Percentiles rank a stretch among this genome's conserved stretches.
These are phyloP conservation scores for Oxygymnocypris stewartii DNA, from an alignment of 2,113 vertebrate species.

Conservation along the genomic window DNA sequence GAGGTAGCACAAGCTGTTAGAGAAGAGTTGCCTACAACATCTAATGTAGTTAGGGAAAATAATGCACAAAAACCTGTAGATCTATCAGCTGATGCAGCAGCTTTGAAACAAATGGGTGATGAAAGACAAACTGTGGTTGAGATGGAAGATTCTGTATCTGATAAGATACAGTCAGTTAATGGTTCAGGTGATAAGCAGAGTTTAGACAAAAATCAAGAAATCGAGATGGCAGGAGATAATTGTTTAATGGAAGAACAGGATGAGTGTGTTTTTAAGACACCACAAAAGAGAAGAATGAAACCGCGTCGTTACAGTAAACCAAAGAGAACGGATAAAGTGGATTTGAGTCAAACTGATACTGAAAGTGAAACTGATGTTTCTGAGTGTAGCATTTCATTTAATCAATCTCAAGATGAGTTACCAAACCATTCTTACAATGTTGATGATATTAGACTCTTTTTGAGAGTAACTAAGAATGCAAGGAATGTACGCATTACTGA, in stretches of 20 bases:
- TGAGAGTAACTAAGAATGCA: neutral
- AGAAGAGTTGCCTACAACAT: neutral
- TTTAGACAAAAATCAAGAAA: neutral
- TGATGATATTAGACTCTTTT: neutral
- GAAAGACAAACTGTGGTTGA: neutral
- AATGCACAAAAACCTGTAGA: neutral
- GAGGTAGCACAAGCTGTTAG: neutral
- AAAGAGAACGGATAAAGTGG: neutral
- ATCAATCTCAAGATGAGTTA: neutral
- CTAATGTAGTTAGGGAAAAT: neutral
- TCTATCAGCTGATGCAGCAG: neutral
- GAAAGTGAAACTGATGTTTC: neutral
- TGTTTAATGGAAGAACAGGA: neutral
- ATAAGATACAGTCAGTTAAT: neutral
- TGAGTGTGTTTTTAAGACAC: neutral
- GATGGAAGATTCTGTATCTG: neutral
- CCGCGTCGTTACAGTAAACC: neutral
- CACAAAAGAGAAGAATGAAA: neutral
- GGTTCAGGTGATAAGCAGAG: neutral
- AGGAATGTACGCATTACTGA: neutral
- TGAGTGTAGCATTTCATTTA: neutral
- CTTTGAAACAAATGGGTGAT: neutral
- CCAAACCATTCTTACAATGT: neutral
- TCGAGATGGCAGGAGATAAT: neutral
- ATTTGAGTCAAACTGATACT: neutral